A percentile compares a stretch with the other conserved stretches of the same genome.
Evolutionary conservation across 2,888 invertebrate species (phyloP).

Genomic region (Synergus umbraculus): DNA sequence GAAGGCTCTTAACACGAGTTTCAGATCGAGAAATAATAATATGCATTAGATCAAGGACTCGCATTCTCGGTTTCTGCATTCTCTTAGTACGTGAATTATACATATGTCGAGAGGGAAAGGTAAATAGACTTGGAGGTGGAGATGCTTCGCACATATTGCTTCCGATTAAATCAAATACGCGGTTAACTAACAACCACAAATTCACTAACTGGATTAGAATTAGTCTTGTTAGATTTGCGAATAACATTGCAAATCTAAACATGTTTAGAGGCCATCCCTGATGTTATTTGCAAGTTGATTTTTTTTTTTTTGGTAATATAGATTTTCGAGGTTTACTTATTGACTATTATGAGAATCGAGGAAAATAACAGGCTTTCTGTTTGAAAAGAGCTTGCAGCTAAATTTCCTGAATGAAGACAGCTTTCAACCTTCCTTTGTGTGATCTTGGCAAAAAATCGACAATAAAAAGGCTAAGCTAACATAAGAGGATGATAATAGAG

Average conservation of each 20-base stretch:
- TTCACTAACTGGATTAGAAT: no score
- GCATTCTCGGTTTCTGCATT: conserved; percentile 14
- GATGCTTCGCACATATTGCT: conserved; percentile 31
- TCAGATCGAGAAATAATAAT: background rate
- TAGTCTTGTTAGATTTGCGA: no score
- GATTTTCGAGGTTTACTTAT: background rate
- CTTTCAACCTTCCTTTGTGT: background rate
- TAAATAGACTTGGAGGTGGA: conserved; percentile 27
- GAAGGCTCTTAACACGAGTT: no score
- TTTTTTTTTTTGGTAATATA: background rate
- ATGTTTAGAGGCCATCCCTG: no score
- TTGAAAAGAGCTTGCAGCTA: background rate
- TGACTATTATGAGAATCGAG: no score
- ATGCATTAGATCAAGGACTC: conserved; percentile 2
- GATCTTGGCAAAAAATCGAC: background rate
- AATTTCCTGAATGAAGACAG: background rate
- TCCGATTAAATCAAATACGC: conserved; percentile 34
- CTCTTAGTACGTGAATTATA: background rate
- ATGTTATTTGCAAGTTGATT: no score
- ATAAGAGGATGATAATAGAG: conserved; percentile 23
- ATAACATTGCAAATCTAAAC: no score
- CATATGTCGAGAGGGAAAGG: conserved; percentile 5
- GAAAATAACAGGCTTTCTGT: no score
- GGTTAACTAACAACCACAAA: conserved; percentile 17
- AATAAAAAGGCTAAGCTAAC: background rate